Conservation (phyloP, 1,140 invertebrate genomes). For the Aphaenogaster ashmeadi region DNA sequence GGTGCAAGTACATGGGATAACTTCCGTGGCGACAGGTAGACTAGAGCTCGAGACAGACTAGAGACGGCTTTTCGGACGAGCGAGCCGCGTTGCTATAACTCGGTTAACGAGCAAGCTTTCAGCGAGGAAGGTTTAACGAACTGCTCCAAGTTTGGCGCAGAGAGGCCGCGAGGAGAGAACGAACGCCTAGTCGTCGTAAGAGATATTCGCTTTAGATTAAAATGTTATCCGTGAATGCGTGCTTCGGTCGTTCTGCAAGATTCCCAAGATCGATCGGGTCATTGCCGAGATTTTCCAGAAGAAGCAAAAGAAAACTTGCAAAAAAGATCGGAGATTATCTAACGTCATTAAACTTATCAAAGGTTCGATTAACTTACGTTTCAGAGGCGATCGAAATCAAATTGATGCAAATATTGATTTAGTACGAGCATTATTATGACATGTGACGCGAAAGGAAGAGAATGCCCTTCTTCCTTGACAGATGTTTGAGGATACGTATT, state of each 20-base stretch:
- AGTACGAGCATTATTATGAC: background rate
- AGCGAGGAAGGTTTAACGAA: constrained; percentile 62
- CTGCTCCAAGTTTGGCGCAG: constrained; percentile 56
- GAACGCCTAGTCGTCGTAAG: constrained; percentile 9
- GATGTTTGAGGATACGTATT: background rate
- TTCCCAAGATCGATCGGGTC: background rate
- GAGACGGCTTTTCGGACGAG: constrained; percentile 43
- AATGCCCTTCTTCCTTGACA: background rate
- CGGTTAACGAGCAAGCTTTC: constrained; percentile 54
- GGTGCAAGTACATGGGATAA: background rate
- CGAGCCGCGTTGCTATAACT: constrained; percentile 48
- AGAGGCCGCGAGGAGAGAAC: constrained; percentile 39
- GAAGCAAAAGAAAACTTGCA: background rate
- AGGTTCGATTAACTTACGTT: background rate
- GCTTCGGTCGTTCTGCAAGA: background rate
- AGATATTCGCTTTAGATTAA: constrained; percentile 14
- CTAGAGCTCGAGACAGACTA: background rate
- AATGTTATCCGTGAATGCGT: background rate
- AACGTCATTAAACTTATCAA: background rate
- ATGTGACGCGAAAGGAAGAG: too few species aligned
- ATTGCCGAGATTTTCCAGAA: background rate
- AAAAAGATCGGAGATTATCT: background rate
- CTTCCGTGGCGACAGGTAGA: constrained; percentile 37
- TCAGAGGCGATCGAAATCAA: background rate
- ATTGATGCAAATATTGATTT: background rate